Base-by-base conservation (phyloP, 1,140 invertebrate species). In the Neomicropteryx cornuta region DNA sequence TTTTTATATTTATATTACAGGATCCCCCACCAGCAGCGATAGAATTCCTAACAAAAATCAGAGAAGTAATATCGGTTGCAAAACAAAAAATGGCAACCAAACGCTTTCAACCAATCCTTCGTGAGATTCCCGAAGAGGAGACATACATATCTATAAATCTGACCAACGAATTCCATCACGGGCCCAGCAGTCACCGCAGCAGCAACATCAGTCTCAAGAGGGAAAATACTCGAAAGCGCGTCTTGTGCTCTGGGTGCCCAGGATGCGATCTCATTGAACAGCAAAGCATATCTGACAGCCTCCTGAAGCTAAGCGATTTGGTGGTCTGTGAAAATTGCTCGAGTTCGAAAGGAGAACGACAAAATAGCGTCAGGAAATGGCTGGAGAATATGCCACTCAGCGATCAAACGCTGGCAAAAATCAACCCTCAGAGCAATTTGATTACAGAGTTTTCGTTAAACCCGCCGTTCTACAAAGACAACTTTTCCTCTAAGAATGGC, bases 51-150 rank as follows among this genome's bases (percentile, higher is more conserved):
- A 68, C 77, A 1, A 87, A 88, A 68, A 89, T 92, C 37, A 73
- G 87, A 39, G 86, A 90, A 71, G 86, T 90, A 5, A 90, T 92
- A 43, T 69, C 82, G 13, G 81, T 88, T 24, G 86, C 87, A 2
- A 89, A 88, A 53, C 79, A 84, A 45, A 88, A 89, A 62, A 87
- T 92, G 77, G 72, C 73, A 21, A 68, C 75, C 1, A 89, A 88
- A 62, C 71, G 77, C 30, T 92, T 86, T 52, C 70, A 79, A 36
- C 87, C 87, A 10, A 80, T 77, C 36, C 62, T 92, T 1, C 71
- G 77, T 37, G 75, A 78, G 38, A 92, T 92, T 50, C 83, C 82
- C 2, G 87, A 92, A 66, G 86, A 88, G 57, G 77, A 77, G 45
- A 65, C 53, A 6, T 60, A 58, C 41, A 58, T 60, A 13, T 57